Base-by-base conservation (phyloP, 2,888 invertebrate species). In the Zele albiditarsus region DNA sequence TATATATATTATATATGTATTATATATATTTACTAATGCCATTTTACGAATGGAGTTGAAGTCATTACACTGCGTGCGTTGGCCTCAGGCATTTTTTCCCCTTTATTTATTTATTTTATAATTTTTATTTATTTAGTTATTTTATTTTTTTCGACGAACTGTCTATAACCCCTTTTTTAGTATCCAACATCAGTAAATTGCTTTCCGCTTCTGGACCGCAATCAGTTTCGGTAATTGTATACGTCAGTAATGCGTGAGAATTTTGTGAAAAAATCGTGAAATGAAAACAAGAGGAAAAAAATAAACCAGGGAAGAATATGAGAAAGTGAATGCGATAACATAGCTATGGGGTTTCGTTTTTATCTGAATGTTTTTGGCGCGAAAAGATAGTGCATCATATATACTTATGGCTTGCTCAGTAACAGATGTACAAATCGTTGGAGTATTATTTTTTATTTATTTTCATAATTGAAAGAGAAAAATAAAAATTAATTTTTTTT, bases 11-110 rank as follows among this genome's bases (percentile, higher is more conserved):
- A 46, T 42, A n/a, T 14, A n/a, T 53, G 10, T 38, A 38, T n/a
- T 38, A 23, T 53, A 53, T 23, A 23, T 53, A 53, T 53, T n/a
- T 53, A 20, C 20, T 53, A 20, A 20, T 53, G 53, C 53, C 20
- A 68, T 73, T 73, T 72, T 53, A 49, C 72, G 31, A 33, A 25
- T 31, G n/a, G 12, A 60, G n/a, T 46, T 16, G 31, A n/a, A 16
- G 31, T 46, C 38, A 73, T 73, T 73, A 73, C 60, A 25, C 28
- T n/a, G 20, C 53, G 73, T 62, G 60, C 68, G 60, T 73, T 73
- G 60, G 67, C 73, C 73, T 67, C 42, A 1, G 67, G 25, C 27
- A 60, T 25, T 68, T 73, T 65, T 72, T 42, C 12, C 20, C 27
- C 16, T 33, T 49, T 65, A 65, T 49, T 65, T 72, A 65, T 69